These are phyloP conservation scores for Triplophysa tibetana DNA, from an alignment of 2,113 vertebrate genomes.

Conservation along the genomic window DNA sequence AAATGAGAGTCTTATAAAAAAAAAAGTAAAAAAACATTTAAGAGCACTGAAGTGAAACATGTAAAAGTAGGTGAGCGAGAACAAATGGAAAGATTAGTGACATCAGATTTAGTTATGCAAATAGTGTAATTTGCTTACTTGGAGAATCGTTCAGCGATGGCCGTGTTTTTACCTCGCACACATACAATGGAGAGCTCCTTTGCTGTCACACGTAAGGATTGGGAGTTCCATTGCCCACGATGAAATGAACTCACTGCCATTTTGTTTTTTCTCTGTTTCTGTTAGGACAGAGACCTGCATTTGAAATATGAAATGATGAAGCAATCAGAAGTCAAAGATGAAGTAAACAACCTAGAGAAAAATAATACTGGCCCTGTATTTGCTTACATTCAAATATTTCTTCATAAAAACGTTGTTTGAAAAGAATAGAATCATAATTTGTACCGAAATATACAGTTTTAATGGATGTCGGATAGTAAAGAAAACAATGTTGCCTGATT, in stretches of 20 bases:
- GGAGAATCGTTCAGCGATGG: conserved; percentile 88
- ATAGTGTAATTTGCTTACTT: conserved; percentile 76
- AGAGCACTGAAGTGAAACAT: not conserved
- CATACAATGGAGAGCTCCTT: conserved; percentile 90
- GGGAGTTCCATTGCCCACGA: conserved; percentile 85
- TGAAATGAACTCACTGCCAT: conserved; percentile 87
- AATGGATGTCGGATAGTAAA: too few relatives aligned
- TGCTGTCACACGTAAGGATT: conserved; percentile 88
- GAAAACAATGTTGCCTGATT: too few relatives aligned
- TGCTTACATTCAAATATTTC: too few relatives aligned
- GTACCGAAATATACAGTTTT: too few relatives aligned
- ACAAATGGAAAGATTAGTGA: not conserved
- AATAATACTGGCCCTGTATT: too few relatives aligned
- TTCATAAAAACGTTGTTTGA: too few relatives aligned
- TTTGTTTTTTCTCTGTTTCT: conserved; percentile 32
- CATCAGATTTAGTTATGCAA: conserved; percentile 1
- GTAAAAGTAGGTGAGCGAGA: not conserved
- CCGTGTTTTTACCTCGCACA: conserved; percentile 78
- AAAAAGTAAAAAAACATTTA: not conserved
- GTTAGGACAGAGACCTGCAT: not conserved
- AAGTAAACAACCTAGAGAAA: not conserved
- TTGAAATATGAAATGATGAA: not conserved
- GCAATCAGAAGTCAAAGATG: not conserved
- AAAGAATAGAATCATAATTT: too few relatives aligned
- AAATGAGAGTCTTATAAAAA: not conserved